Base-by-base conservation (phyloP, 2,888 invertebrate species). In the Mesorhabditis belari region DNA sequence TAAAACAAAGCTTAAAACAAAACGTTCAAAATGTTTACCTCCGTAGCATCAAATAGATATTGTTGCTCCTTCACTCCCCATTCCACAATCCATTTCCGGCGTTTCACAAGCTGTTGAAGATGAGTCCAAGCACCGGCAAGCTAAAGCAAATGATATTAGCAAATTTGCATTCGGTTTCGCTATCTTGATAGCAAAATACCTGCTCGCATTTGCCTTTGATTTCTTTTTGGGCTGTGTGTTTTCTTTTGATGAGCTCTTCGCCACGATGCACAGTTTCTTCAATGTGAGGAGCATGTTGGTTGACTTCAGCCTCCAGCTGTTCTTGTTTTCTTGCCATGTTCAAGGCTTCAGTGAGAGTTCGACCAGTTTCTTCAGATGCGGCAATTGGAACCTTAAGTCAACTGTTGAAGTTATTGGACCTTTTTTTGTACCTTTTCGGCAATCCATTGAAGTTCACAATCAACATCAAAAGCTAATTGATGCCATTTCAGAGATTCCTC, bases 361-460 rank as follows among this genome's bases (percentile, higher is more conserved):
- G 87, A 0, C 92, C 92, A 25, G 89, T 84, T 27, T 84, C 83
- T 35, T 80, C 79, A 0, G 90, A 89, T 0, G 87, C 85, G 0
- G 91, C 92, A 0, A 88, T 86, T 0, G 90, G 89, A 70, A 88
- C 82, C 70, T 73, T 35, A 35, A 21, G 12, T 9, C 21, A 21
- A 6, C n/a, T n/a, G n/a, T 52, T 21, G 23, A 52, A 21, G 19
- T 17, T 9, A 19, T 17, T 52, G 52, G 12, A 12, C 9, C 9
- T 21, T 17, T n/a, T 9, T 17, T 1, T 55, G 1, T 28, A 21
- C 67, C 64, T 92, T 90, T 82, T 95, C 95, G 49, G 88, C 88
- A 69, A 96, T 90, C 96, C 96, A 98, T 80, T 91, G 92, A 75
- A 92, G 85, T 81, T 98, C 95, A 1, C 89, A 88, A 55, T 91